Evolutionary conservation across 2,113 vertebrate species (phyloP).

Genomic region (Myiagra hebetior): DNA sequence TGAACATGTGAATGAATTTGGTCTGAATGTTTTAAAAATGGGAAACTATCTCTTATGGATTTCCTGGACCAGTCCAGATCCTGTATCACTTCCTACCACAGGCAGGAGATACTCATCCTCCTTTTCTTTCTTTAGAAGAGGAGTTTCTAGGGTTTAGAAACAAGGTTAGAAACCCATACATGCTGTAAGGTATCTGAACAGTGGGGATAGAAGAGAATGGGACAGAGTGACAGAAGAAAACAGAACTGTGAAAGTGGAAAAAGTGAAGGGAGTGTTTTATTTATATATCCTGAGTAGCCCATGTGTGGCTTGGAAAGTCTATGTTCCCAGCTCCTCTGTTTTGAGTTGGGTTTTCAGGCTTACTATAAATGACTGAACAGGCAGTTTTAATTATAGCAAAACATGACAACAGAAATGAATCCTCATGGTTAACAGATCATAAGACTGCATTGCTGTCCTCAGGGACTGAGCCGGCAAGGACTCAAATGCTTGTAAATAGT

Average conservation of each 20-base stretch:
- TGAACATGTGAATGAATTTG: neutral
- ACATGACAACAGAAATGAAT: slow-evolving; percentile 56
- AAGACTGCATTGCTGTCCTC: slow-evolving; percentile 12
- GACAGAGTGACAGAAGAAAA: neutral
- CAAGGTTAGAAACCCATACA: neutral
- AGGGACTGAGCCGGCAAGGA: neutral
- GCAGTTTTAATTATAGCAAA: slow-evolving; percentile 63
- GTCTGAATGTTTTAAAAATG: neutral
- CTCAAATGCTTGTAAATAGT: slow-evolving; percentile 43
- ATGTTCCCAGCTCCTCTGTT: neutral
- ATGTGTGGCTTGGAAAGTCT: neutral
- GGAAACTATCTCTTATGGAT: neutral
- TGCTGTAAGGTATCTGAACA: neutral
- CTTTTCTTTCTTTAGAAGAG: neutral
- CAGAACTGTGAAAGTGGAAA: neutral
- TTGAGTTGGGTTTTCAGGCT: slow-evolving; percentile 3
- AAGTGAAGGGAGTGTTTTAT: slow-evolving; percentile 12
- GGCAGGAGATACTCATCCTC: neutral
- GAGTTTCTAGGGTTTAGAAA: neutral
- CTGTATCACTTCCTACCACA: neutral
- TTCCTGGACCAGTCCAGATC: neutral
- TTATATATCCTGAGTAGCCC: neutral
- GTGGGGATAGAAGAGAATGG: neutral
- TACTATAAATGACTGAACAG: slow-evolving; percentile 54
- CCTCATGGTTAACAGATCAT: slow-evolving; percentile 35